Conservation (phyloP, 2,888 invertebrate species). For the Bombyx huttoni region DNA sequence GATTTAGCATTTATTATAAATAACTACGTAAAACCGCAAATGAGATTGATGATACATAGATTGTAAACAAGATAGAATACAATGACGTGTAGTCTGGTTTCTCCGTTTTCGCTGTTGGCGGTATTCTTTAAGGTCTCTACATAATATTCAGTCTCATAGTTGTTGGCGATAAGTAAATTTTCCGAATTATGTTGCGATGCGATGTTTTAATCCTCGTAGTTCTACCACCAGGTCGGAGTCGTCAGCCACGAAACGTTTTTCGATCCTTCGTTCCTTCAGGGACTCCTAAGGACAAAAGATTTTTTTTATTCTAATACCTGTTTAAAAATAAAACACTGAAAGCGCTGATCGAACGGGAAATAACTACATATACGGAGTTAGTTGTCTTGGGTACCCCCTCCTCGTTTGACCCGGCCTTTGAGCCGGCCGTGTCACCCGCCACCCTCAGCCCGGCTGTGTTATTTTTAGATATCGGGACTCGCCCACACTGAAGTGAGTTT, state of each 20-base stretch:
- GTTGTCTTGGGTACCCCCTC: slow-evolving; percentile 25
- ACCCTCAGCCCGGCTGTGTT: slow-evolving; percentile 55
- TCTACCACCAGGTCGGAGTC: slow-evolving; percentile 76
- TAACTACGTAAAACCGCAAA: not conserved
- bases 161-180: slow-evolving; percentile 50
- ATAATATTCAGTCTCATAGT: slow-evolving; percentile 68
- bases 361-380: slow-evolving; percentile 21
- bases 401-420: slow-evolving; percentile 60
- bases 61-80: slow-evolving; percentile 15
- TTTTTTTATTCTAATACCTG: slow-evolving; percentile 4
- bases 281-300: slow-evolving; percentile 38
- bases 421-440: slow-evolving; percentile 55
- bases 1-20: not conserved
- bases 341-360: slow-evolving; percentile 12
- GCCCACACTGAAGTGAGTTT: slow-evolving; percentile 26
- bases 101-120: slow-evolving; percentile 26
- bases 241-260: slow-evolving; percentile 75
- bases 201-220: slow-evolving; percentile 76
- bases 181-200: slow-evolving; percentile 66
- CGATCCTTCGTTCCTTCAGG: slow-evolving; percentile 54
- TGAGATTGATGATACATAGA: slow-evolving; percentile 9
- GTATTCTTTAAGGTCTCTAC: slow-evolving; percentile 51
- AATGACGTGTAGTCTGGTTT: slow-evolving; percentile 15
- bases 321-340: slow-evolving; percentile 3
- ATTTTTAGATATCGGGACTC: slow-evolving; percentile 62